phyloP scores from a whole-genome alignment of 2,888 invertebrate species.

The Nasonovia ribisnigri region DNA sequence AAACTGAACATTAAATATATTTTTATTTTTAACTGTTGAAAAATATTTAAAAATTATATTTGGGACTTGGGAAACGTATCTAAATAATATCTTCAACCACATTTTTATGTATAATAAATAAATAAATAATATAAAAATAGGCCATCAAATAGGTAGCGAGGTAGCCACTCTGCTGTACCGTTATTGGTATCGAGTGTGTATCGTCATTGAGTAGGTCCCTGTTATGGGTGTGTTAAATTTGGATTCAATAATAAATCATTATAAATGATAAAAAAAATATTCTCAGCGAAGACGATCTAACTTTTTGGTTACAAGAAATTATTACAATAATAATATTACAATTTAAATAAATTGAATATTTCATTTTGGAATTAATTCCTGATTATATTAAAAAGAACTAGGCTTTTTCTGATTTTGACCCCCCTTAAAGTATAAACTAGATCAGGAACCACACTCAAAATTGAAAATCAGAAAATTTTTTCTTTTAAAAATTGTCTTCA shows the following conservation, averaged over 20 bases:
- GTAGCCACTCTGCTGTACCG: not conserved
- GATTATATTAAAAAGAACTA: not conserved
- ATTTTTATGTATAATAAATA: not conserved
- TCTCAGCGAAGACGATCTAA: not conserved
- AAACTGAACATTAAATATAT: slow-evolving; percentile 4
- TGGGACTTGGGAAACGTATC: not conserved
- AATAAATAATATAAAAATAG: not conserved
- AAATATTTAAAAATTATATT: not conserved
- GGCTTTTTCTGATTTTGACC: not conserved
- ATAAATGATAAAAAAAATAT: too few relatives aligned
- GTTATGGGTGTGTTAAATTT: not conserved
- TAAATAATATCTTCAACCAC: not conserved
- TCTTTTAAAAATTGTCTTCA: not conserved
- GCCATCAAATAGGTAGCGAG: not conserved
- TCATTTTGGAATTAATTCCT: not conserved
- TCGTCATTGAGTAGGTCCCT: not conserved
- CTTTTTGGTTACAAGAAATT: not conserved
- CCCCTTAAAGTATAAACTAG: not conserved
- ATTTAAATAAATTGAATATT: not conserved
- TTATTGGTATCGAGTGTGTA: not conserved
- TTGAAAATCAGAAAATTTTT: not conserved
- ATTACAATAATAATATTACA: not conserved
- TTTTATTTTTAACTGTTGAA: not conserved
- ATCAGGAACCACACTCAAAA: not conserved
- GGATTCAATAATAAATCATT: not conserved